Percentiles rank a stretch among this genome's conserved stretches.
Evolutionary conservation across 2,113 vertebrate genomes (phyloP).

Genomic region (Larimichthys crocea): DNA sequence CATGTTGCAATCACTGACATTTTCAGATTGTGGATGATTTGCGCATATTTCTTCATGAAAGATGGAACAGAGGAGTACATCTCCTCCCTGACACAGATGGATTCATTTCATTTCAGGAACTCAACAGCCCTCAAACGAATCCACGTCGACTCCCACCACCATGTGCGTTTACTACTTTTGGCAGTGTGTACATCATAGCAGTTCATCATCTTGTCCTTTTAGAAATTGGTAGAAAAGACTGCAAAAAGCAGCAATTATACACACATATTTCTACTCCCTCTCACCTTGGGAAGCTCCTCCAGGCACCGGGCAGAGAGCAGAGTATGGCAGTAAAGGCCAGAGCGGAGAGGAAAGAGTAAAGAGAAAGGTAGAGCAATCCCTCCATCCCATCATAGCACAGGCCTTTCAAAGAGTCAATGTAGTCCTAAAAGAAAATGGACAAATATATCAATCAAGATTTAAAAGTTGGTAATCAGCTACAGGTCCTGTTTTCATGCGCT

Average conservation of each 20-base stretch:
- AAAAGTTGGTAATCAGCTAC: background rate
- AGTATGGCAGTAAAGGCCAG: slow-evolving; percentile 90
- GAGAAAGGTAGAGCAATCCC: slow-evolving; percentile 91
- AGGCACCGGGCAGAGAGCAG: slow-evolving; percentile 92
- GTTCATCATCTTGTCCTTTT: too few relatives aligned
- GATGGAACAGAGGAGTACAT: background rate
- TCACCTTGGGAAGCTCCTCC: slow-evolving; percentile 93
- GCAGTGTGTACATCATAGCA: background rate
- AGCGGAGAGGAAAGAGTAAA: slow-evolving; percentile 92
- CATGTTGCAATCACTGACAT: background rate
- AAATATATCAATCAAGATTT: background rate
- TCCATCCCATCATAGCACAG: slow-evolving; percentile 93
- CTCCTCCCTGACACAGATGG: background rate
- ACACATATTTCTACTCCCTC: background rate
- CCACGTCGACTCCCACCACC: background rate
- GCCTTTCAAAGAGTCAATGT: slow-evolving; percentile 89
- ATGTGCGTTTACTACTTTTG: background rate
- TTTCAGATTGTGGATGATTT: background rate
- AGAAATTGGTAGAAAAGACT: background rate
- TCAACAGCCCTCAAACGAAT: background rate
- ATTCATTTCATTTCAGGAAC: slow-evolving; percentile 4
- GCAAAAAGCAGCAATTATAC: too few relatives aligned
- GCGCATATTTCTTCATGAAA: background rate
- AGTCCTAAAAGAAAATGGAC: slow-evolving; percentile 82
- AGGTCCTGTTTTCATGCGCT: background rate